Base-by-base conservation (phyloP, 1,140 invertebrate species). In the Nixonia krombeini region DNA sequence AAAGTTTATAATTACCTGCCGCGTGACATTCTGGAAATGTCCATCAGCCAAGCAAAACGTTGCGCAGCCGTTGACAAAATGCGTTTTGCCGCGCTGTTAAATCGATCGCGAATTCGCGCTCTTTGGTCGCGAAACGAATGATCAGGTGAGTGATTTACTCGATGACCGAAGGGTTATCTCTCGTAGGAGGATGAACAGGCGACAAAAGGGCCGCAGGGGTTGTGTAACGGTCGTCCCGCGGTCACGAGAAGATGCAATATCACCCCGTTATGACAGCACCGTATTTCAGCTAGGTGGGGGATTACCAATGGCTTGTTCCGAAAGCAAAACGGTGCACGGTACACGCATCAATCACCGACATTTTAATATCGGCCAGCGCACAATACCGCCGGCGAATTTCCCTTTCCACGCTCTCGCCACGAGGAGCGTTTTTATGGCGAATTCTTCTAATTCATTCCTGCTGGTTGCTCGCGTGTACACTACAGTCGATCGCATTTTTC, bases 291-390 rank as follows among this genome's bases (percentile, higher is more conserved):
- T 76, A 79, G 59, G 63, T 66, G 65, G 59, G 64, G 65, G 52
- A 63, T 67, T 70, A 10, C 52, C 58, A 55, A 67, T 67, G 56
- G 71, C 51, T 59, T 65, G 62, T 71, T 72, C 55, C 63, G 49
- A 35, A 38, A 62, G 49, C 51, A 63, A 73, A 71, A 68, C 61
- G 53, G 49, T 76, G 75, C 83, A 85, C 82, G 83, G 81, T 83
- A 82, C 76, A 80, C 76, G 75, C 83, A 85, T 85, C 83, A 85
- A 85, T 85, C 83, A 85, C 81, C 79, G 75, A 75, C 78, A 84
- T 85, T 85, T 85, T 85, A 85, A 85, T 85, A 85, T 84, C 78
- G 80, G 81, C 69, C 80, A 75, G 75, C 76, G 68, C 72, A 85
- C 82, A 84, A 85, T 83, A 81, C 72, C 79, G 67, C 75, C 70